These are phyloP conservation scores for Patella caerulea DNA, from an alignment of 2,888 invertebrate species.

Conservation along the genomic window DNA sequence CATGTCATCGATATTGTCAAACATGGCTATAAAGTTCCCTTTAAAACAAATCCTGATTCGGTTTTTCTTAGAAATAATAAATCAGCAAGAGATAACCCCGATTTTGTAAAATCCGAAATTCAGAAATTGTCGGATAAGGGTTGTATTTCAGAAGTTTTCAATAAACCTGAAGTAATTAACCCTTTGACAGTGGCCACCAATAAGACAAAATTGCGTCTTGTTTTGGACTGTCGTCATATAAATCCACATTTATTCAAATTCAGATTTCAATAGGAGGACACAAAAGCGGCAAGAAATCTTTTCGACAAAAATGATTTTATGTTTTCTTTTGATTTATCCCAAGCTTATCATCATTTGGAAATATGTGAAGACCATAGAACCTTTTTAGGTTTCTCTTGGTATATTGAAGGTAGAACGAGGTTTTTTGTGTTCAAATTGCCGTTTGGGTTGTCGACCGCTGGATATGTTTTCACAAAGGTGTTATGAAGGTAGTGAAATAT, in stretches of 20 bases:
- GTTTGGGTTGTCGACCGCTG: slow-evolving; percentile 29
- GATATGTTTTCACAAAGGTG: slow-evolving; percentile 26
- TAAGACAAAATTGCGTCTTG: slow-evolving; percentile 24
- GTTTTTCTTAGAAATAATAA: neutral
- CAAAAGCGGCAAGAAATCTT: neutral
- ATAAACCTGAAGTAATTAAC: slow-evolving; percentile 16
- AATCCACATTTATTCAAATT: slow-evolving; percentile 1
- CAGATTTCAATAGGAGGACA: neutral
- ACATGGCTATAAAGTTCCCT: neutral
- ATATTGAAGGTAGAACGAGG: neutral
- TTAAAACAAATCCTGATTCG: neutral
- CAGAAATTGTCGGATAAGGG: neutral
- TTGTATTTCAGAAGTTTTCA: neutral
- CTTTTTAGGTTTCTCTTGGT: neutral
- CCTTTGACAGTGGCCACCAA: slow-evolving; percentile 32
- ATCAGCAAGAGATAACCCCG: neutral
- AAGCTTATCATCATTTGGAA: neutral
- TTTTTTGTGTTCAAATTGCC: slow-evolving; percentile 16
- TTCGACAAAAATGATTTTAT: neutral
- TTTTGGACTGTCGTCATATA: slow-evolving; percentile 27
- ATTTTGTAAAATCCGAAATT: neutral
- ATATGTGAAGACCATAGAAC: neutral
- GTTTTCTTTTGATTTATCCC: neutral
- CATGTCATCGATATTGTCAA: neutral
- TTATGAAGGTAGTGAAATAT: slow-evolving; percentile 13